Base-by-base conservation (phyloP, 2,888 invertebrate genomes). In the Abrostola triplasia region DNA sequence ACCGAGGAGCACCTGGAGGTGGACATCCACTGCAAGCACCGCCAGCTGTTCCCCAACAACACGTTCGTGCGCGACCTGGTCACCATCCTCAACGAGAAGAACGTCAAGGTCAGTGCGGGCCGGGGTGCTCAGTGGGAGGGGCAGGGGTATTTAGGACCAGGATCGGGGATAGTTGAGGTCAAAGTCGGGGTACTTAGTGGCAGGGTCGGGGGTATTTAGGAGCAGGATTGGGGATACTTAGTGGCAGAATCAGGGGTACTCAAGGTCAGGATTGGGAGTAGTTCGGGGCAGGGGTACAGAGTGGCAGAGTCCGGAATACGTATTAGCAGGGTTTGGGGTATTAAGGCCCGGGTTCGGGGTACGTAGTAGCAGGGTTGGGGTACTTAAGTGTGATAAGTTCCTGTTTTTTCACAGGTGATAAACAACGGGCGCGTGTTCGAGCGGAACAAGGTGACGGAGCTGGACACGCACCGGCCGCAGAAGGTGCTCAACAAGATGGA, bases 391-490 rank as follows among this genome's bases (percentile, higher is more conserved):
- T 24, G 24, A 24, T 24, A 24, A 24, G 24, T 24, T 24, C 1
- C 24, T 24, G 24, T 6, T 12, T 24, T 7, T n/a, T 5, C 9
- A 12, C 5, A 94, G 93, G 92, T 94, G 41, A 90, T 94, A 41
- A 94, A 94, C 85, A 94, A 94, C 77, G 93, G 93, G 0, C 88
- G 93, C 0, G 83, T 94, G 36, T 94, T 94, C 80, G 92, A 92
- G 69, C 84, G 85, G 40, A 90, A 92, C 84, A 83, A 80, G 44
- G 92, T 93, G 67, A 82, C 87, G 0, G 88, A 88, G 7, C 63
- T 89, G 6, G 73, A 65, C 24, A 0, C 12, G n/a, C 50, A 47
- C 6, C 12, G 53, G 7, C 49, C 67, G 7, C 42, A 36, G 9
- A 70, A 72, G 6, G 65, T 80, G 5, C 76, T 83, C 11, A 66